Base-by-base conservation (phyloP, 2,113 vertebrate species). In the Hemibagrus wyckioides region DNA sequence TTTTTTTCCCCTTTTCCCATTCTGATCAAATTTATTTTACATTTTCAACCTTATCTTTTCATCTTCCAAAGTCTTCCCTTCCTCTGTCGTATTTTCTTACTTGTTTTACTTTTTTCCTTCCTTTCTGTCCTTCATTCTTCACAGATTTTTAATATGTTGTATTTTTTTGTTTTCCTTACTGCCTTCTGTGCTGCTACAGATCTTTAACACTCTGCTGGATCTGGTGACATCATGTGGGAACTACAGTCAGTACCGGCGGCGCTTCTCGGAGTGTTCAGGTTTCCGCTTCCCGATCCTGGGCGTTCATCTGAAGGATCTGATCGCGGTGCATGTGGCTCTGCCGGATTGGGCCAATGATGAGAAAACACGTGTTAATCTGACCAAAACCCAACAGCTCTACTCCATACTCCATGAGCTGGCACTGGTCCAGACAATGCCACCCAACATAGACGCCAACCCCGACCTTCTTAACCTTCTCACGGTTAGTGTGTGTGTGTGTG, bases 241-340 rank as follows among this genome's bases (percentile, higher is more conserved):
- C 94, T 98, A 98, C 85, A 93, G 96, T 57, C 96, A 96, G 19
- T 98, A 98, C 89, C 95, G 97, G n/a, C 95, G 95, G 44, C 93
- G 95, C 0, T 96, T 98, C 90, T 94, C 96, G 0, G 95, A 97
- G 79, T 96, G 96, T 56, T 92, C 94, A 1, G 97, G 97, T 52
- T 98, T 98, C 92, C 95, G 95, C 23, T 97, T 98, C 89, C 97
- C 97, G 6, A 97, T 97, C 87, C 92, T 98, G 56, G 97, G 97
- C 0, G 97, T 98, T 36, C 97, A 97, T 91, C 94, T 98, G 63
- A 98, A 98, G 80, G 97, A 98, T 91, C 92, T 98, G 89, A 96
- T 98, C 75, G 97, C 97, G 0, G 94, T 98, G 33, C 97, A 98
- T 44, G 95, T 97, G 91, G 97, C 97, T 0, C 92, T 97, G 69